Base-by-base conservation (phyloP, 1,140 invertebrate genomes). In the Diprion similis region DNA sequence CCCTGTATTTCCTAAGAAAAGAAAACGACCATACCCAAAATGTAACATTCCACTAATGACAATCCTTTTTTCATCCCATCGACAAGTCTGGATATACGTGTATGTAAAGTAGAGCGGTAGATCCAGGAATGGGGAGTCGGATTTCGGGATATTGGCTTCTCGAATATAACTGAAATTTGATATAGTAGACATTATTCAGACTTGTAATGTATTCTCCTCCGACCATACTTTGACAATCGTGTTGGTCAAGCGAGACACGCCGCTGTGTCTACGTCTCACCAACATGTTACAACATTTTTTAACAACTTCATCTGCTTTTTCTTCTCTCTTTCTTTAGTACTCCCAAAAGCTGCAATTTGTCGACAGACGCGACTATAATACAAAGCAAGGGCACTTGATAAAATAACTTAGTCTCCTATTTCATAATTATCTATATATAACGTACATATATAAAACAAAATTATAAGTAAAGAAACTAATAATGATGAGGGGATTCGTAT, bases 301-400 rank as follows among this genome's bases (percentile, higher is more conserved):
- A 81, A 82, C 82, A 84, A 84, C 78, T 45, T 51, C 51, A 65
- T 73, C 70, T 74, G 74, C 70, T 66, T 77, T 47, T 73, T 71
- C 24, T 73, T 78, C 75, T 73, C 73, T 18, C 70, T 70, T 64
- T 71, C 51, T 75, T 73, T 70, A 72, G 65, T 76, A 80, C 77
- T 81, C 77, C 78, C 78, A 78, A 85, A 86, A 87, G 82, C 80
- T 86, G 83, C 84, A 78, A 81, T 84, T 84, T 82, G 78, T 84
- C 84, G 81, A 85, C 80, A 81, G 78, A 84, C 77, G 82, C 84
- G 83, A 87, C 82, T 88, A 87, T 87, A 85, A 87, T 87, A 88
- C 85, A 88, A 87, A 88, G 86, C 86, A 88, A 88, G 86, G 86
- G 82, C 86, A 88, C 86, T 88, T 88, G 84, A 87, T 85, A 88